A percentile compares a stretch with the other conserved stretches of the same genome.
Conservation (phyloP, 2,797 vertebrate species). For the Semotilus atromaculatus region DNA sequence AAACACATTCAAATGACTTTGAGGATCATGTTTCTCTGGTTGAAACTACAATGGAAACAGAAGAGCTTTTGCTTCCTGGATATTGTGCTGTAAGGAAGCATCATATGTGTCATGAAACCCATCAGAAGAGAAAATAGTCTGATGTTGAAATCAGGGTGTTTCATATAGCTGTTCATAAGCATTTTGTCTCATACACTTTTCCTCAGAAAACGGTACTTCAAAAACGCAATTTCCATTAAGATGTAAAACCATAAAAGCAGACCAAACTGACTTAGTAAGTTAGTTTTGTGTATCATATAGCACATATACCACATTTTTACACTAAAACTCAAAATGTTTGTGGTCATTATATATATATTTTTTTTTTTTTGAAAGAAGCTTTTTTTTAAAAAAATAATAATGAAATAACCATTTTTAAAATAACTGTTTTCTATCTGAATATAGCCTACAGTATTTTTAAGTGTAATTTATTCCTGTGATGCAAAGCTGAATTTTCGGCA, state of each 20-base stretch:
- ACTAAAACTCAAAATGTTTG: background rate
- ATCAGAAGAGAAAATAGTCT: background rate
- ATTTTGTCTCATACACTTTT: background rate
- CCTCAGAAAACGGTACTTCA: background rate
- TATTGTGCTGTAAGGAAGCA: background rate
- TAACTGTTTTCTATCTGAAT: too few relatives aligned
- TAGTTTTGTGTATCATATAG: background rate
- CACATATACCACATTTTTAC: background rate
- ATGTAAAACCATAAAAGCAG: background rate
- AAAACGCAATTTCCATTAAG: background rate
- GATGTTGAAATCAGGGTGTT: background rate
- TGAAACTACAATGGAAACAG: constrained; percentile 11
- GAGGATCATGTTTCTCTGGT: background rate
- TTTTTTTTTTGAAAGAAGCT: too few relatives aligned
- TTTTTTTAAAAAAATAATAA: too few relatives aligned
- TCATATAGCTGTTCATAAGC: background rate
- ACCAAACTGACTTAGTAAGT: background rate
- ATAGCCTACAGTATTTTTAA: too few relatives aligned
- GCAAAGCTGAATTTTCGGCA: too few relatives aligned
- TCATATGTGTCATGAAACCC: background rate
- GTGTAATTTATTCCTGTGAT: too few relatives aligned
- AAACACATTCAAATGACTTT: constrained; percentile 1
- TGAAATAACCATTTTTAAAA: too few relatives aligned
- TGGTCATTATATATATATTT: background rate
- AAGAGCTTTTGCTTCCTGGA: constrained; percentile 13